A percentile compares a stretch with the other conserved stretches of the same genome.
Evolutionary conservation across 2,113 vertebrate species (phyloP).

Genomic region (Pluvialis apricaria): DNA sequence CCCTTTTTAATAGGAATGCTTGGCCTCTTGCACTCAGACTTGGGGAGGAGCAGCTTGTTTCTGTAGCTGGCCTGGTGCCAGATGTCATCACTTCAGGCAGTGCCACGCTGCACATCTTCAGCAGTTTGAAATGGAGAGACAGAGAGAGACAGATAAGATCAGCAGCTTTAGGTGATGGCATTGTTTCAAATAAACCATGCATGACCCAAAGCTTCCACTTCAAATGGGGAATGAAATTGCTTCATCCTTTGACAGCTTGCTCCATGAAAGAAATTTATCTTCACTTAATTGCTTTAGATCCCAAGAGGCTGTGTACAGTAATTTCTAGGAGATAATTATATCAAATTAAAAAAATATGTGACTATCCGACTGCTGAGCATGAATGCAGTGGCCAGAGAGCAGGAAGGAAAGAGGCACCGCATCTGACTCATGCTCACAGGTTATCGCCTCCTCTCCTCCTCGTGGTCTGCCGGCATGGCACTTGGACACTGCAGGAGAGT

Average conservation of each 20-base stretch:
- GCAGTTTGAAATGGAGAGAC: slow-evolving; percentile 78
- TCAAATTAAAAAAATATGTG: slow-evolving; percentile 74
- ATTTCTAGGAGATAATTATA: slow-evolving; percentile 82
- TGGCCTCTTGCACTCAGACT: slow-evolving; percentile 64
- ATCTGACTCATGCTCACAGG: not conserved
- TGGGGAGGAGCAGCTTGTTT: slow-evolving; percentile 70
- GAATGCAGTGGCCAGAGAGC: slow-evolving; percentile 43
- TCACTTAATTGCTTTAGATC: slow-evolving; percentile 81
- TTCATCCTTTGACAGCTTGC: slow-evolving; percentile 84
- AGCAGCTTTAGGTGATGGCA: slow-evolving; percentile 86
- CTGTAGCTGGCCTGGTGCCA: slow-evolving; percentile 76
- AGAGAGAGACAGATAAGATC: slow-evolving; percentile 79
- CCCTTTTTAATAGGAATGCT: slow-evolving; percentile 63
- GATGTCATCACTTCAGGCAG: slow-evolving; percentile 80
- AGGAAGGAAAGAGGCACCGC: slow-evolving; percentile 18
- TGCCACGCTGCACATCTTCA: slow-evolving; percentile 81
- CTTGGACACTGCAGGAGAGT: not conserved
- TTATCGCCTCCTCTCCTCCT: not conserved
- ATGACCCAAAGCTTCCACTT: slow-evolving; percentile 85
- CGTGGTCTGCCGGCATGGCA: not conserved
- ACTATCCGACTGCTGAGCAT: slow-evolving; percentile 51
- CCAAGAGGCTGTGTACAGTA: slow-evolving; percentile 75
- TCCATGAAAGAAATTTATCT: slow-evolving; percentile 85
- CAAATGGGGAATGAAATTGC: slow-evolving; percentile 84
- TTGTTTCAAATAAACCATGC: slow-evolving; percentile 86